Evolutionary conservation across 2,113 vertebrate genomes (phyloP), one percentile per base, ranked within the genome.

Genomic region (Pipa parva): DNA sequence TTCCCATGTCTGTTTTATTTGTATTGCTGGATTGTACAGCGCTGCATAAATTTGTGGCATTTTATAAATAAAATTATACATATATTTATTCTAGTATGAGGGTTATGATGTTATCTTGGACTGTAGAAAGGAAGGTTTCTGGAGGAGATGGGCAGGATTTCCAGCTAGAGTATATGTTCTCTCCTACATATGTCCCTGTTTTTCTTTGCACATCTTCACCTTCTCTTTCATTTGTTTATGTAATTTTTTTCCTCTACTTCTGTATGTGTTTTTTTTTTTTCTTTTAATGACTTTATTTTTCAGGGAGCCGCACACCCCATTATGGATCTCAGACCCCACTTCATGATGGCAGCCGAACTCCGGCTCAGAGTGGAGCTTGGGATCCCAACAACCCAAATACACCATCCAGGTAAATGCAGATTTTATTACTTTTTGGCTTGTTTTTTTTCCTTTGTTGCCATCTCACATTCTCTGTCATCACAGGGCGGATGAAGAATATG

Each of bases 371-470:
- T 3, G 95, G 95, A 0, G 94, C 95, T 4, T 97, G 95, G 95
- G 95, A 96, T 76, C 93, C 94, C 51, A 95, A 87, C 73, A 97
- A 95, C 78, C 93, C 95, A 72, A 96, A 97, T 80, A 96, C 95
- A 0, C 95, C 95, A 0, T 96, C 95, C 64, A 87, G 95, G 94
- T 94, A 71, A 26, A 64, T 24, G n/a, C 11, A 4, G 1, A 24
- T 36, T 3, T 15, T 18, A 5, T 42, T 42, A n/a, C 39, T 18
- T 5, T 4, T 39, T 13, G 5, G n/a, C n/a, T 3, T n/a, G n/a
- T 3, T 42, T n/a, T 1, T 15, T 20, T 20, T 29, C 26, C 17
- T 7, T 13, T 17, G 7, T 29, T 17, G 11, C 31, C 13, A 24
- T 39, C 48, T 54, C 28, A 39, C 6, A 37, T 20, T 28, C 9